Base-by-base conservation (phyloP, 2,113 vertebrate species). In the Eurystomus gularis region DNA sequence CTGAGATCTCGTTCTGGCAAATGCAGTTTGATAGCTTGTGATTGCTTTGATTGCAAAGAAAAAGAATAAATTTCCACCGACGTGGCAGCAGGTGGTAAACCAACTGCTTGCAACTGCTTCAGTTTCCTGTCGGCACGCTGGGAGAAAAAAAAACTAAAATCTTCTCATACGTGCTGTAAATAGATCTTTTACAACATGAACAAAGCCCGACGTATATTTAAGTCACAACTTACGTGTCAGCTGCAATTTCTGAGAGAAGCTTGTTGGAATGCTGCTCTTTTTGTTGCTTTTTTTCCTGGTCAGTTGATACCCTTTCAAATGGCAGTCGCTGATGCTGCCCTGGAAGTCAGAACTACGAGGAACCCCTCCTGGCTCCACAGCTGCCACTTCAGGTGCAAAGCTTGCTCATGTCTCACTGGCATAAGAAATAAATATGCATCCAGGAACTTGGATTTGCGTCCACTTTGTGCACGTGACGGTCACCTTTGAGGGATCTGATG, bases 1-100 rank as follows among this genome's bases (percentile, higher is more conserved):
- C 94, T 1, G 93, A 97, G 39, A 98, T 99, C 88, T 98, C 98
- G 1, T 71, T 98, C 26, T 98, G 98, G 98, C 98, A 98, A 57
- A 97, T 98, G 96, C 97, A 98, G 40, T 66, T 98, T 8, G 95
- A 93, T 8, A 96, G 98, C 90, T 94, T 96, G 18, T 80, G 80
- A 90, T 52, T 2, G 2, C 62, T 90, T 52, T n/a, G 68, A 86
- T 25, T 40, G 76, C 60, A 58, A 86, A 82, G 87, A 9, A 10
- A 82, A 89, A 68, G 83, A 69, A 89, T 73, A 68, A n/a, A 71
- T 82, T 86, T 17, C 85, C 82, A 83, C 61, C 65, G 26, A 7
- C 0, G 3, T 65, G 65, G 37, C 60, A 71, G 91, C 57, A 73
- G 91, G 82, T 69, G 71, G 72, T 52, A 61, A 90, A 72, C 48